Evolutionary conservation across 2,113 vertebrate species (phyloP), one percentile per base, ranked within the genome.

Genomic region (Gambusia affinis): DNA sequence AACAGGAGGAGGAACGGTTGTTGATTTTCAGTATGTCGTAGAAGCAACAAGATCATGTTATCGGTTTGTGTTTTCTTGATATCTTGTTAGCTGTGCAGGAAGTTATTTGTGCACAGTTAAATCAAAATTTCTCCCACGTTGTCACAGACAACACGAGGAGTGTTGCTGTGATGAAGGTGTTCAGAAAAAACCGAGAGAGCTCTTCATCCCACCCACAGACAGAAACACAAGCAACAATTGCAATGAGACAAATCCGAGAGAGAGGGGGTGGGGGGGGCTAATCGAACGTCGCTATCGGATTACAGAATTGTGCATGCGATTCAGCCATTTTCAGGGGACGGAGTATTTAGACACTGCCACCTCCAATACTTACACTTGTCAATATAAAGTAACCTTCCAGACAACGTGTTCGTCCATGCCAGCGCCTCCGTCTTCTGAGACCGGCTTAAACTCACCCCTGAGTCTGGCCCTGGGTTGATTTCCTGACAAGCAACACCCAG

Each of bases 101-200:
- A 83, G 79, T 64, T 73, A 79, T 67, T 42, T 69, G 60, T 42
- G 61, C 60, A 51, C 65, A 27, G 35, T 71, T 44, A 24, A 62
- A 80, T 85, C 74, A 79, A 85, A 74, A 87, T 79, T 76, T 80
- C 69, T 77, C 77, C 72, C 10, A 11, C 69, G 73, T 83, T 83
- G 72, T 82, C 70, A 85, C 65, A 72, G 44, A 42, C 35, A 60
- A 64, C n/a, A 3, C 65, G 22, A 60, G 70, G 0, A 57, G 47
- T 44, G 2, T 70, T 60, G 33, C 37, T 60, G 65, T 64, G 61
- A 70, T 10, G 70, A 28, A 60, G 63, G 67, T 31, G 54, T 76
- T 82, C 64, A 61, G 60, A 75, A 30, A 30, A 69, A 67, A 73
- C 67, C 65, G 72, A 69, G 24, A 39, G 37, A 15, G 39, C 35